These are phyloP conservation scores for Diarsia mendica DNA, from an alignment of 2,888 invertebrate species.

Conservation along the genomic window DNA sequence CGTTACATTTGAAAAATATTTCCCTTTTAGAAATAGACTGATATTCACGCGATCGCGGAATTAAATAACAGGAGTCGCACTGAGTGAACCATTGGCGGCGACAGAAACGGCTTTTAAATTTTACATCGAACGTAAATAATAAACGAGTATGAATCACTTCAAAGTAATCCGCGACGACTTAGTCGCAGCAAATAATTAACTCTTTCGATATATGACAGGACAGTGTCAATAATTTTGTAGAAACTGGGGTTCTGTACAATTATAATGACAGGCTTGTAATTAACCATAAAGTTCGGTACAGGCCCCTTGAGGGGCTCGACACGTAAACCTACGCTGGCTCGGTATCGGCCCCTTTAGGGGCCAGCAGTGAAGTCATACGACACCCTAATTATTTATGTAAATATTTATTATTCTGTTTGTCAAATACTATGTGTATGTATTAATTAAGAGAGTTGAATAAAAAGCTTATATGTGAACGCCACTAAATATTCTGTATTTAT, in stretches of 20 bases:
- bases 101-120: conserved; percentile 49
- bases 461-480: no score
- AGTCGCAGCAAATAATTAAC: conserved; percentile 45
- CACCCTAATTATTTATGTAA: no score
- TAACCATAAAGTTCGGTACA: no score
- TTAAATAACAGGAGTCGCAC: conserved; percentile 66
- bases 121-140: conserved; percentile 52
- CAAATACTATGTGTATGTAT: no score
- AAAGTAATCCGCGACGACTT: conserved; percentile 23
- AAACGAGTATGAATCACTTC: conserved; percentile 51
- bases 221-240: background rate
- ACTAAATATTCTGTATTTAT: no score
- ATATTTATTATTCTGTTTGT: no score
- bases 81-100: conserved; percentile 50
- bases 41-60: conserved; percentile 73
- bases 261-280: conserved; percentile 21
- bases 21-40: conserved; percentile 67
- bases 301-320: no score
- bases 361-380: no score
- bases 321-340: no score
- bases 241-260: background rate
- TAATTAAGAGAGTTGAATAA: no score
- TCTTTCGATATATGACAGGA: conserved; percentile 24
- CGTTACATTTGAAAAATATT: conserved; percentile 67
- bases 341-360: no score